Conservation (phyloP, 2,888 invertebrate genomes). For the Dioctria rufipes region DNA sequence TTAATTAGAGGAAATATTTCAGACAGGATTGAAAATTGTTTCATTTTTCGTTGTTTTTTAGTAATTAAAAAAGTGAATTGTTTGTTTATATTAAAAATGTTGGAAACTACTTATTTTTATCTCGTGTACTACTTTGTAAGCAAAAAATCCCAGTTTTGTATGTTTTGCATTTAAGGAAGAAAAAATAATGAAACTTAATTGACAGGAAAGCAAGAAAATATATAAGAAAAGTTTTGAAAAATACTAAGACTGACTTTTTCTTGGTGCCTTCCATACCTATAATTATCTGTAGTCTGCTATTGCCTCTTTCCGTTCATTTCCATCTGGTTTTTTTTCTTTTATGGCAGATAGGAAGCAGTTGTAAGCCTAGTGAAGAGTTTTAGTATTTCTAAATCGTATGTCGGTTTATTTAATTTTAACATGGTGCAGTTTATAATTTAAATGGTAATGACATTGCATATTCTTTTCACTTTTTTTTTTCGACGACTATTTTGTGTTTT, state of each 20-base stretch:
- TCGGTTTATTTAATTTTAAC: conserved; percentile 45
- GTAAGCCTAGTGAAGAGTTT: neutral
- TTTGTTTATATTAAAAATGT: conserved; percentile 50
- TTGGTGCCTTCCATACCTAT: conserved; percentile 6
- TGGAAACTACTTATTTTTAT: conserved; percentile 41
- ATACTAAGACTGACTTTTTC: conserved; percentile 42
- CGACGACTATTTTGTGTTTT: no score
- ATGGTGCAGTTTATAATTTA: conserved; percentile 34
- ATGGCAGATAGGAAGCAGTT: neutral
- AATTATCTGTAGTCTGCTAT: neutral
- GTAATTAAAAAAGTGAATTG: conserved; percentile 39
- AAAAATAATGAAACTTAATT: neutral
- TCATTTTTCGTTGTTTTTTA: conserved; percentile 40
- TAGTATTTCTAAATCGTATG: neutral
- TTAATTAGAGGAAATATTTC: neutral
- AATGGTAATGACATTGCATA: neutral
- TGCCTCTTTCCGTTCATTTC: neutral
- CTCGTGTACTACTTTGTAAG: conserved; percentile 27
- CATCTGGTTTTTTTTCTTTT: neutral
- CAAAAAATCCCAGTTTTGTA: neutral
- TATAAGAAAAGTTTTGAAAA: conserved; percentile 43
- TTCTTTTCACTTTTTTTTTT: no score
- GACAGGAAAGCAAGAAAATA: conserved; percentile 19
- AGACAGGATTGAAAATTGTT: conserved; percentile 21
- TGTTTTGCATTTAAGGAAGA: conserved; percentile 36